A percentile compares a stretch with the other conserved stretches of the same genome.
These are phyloP conservation scores for Sciurus vulgaris DNA, from an alignment of 2,797 vertebrate genomes.

Conservation along the genomic window DNA sequence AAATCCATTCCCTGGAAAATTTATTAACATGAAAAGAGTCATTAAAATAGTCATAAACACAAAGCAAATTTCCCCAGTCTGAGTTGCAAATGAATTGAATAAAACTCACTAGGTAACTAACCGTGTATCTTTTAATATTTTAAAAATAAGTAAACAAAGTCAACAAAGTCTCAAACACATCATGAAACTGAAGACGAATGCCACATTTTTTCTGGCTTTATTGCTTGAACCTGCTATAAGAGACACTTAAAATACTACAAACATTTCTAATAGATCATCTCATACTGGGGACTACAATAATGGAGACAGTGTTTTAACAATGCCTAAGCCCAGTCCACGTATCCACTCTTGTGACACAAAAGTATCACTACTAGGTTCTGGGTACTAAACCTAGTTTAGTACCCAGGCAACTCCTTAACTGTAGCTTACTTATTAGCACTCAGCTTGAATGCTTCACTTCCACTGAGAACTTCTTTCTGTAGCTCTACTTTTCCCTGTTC, in stretches of 20 bases:
- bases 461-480: background rate
- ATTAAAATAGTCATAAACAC: background rate
- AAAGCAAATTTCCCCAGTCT: background rate
- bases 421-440: background rate
- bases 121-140: background rate
- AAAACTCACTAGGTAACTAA: background rate
- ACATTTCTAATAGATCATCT: background rate
- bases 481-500: background rate
- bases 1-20: slow-evolving; percentile 94
- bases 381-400: too few species aligned
- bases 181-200: background rate
- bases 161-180: background rate
- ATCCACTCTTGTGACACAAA: background rate
- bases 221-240: background rate
- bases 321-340: background rate
- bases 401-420: background rate
- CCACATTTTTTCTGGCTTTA: background rate
- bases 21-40: background rate
- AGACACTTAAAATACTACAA: background rate
- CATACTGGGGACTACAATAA: background rate
- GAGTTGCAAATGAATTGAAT: background rate
- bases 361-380: too few species aligned
- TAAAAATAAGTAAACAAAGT: background rate
- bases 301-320: background rate
- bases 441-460: background rate